These are phyloP conservation scores for Caenorhabditis sinica DNA, from an alignment of 2,888 invertebrate genomes.

Conservation along the genomic window DNA sequence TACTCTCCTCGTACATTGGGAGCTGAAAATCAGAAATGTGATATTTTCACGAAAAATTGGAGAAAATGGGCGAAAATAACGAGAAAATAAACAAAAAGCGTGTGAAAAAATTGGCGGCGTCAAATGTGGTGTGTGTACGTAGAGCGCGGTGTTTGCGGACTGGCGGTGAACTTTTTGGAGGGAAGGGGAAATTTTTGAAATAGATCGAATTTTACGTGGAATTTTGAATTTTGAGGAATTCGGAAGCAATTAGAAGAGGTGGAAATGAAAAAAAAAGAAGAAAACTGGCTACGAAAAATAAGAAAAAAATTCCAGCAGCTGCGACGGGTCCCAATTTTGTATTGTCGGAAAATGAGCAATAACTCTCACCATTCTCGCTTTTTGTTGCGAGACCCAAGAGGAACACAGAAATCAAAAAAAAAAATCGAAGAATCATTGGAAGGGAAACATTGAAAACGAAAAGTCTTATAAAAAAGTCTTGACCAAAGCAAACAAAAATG, in stretches of 20 bases:
- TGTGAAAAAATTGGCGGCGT: neutral
- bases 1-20: neutral
- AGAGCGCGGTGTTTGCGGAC: neutral
- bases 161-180: neutral
- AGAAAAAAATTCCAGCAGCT: too few species aligned
- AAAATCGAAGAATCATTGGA: too few species aligned
- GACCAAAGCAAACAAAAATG: too few species aligned
- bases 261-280: too few species aligned
- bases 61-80: neutral
- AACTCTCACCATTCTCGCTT: too few species aligned
- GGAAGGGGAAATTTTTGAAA: neutral
- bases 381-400: too few species aligned
- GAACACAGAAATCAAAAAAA: too few species aligned
- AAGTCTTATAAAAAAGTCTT: neutral
- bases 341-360: too few species aligned
- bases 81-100: neutral
- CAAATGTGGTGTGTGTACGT: neutral
- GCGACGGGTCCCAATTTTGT: too few species aligned
- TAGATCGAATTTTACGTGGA: neutral
- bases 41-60: neutral
- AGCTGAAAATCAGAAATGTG: neutral
- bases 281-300: too few species aligned
- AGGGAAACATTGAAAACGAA: too few species aligned
- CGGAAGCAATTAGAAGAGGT: neutral
- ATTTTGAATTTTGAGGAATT: neutral